Conservation (phyloP, 2,797 vertebrate genomes). For the Chelidonichthys spinosus region DNA sequence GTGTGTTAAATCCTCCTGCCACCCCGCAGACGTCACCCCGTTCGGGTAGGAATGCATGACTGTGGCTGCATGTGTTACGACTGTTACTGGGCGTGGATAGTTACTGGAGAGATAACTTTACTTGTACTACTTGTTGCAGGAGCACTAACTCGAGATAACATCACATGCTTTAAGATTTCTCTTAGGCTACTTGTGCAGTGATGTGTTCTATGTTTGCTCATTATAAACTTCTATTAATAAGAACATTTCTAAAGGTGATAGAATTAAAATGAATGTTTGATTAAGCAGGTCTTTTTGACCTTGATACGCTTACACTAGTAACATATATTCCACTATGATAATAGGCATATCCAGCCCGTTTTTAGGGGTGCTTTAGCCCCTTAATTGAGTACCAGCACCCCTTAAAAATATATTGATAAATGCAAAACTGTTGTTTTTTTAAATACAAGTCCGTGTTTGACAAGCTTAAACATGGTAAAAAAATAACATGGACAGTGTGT, state of each 20-base stretch:
- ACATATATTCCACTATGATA: background rate
- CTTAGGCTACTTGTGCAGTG: background rate
- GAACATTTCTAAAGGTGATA: background rate
- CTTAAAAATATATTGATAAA: too few species aligned
- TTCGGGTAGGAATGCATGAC: constrained; percentile 16
- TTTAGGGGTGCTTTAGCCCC: too few species aligned
- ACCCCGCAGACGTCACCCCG: constrained; percentile 36
- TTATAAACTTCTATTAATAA: background rate
- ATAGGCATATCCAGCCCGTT: too few species aligned
- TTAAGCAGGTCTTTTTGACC: background rate
- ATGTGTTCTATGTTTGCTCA: background rate
- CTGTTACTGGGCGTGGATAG: constrained; percentile 15
- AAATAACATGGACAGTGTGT: too few species aligned
- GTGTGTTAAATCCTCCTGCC: constrained; percentile 59
- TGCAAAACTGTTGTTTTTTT: too few species aligned
- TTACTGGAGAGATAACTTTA: constrained; percentile 14
- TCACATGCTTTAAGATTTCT: background rate
- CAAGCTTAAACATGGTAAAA: too few species aligned
- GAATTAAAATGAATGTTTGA: background rate
- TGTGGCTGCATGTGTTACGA: constrained; percentile 16
- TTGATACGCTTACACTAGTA: background rate
- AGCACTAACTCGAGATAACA: background rate
- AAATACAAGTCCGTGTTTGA: too few species aligned
- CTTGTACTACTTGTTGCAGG: constrained; percentile 5
- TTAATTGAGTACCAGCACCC: too few species aligned